These are phyloP conservation scores for Tetragnatha montana DNA, from an alignment of 2,888 invertebrate species.

Conservation along the genomic window DNA sequence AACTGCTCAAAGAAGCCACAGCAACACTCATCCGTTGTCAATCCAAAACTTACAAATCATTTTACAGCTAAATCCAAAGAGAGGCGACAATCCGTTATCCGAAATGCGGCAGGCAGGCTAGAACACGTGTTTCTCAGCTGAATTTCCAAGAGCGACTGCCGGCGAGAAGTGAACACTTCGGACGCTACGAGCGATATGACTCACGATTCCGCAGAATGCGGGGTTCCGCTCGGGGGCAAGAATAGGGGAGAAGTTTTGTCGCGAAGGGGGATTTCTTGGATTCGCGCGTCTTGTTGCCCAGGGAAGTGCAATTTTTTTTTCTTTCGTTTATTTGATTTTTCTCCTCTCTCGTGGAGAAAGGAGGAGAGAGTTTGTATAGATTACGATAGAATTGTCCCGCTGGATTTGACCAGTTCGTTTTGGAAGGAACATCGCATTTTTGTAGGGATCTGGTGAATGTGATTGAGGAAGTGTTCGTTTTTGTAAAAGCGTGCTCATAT, in stretches of 20 bases:
- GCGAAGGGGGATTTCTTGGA: conserved; percentile 8
- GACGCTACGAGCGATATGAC: conserved; percentile 17
- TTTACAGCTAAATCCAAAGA: conserved; percentile 11
- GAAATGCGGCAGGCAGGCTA: not conserved
- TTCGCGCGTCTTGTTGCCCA: not conserved
- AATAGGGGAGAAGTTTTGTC: not conserved
- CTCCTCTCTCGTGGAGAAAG: not conserved
- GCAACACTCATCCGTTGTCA: conserved; percentile 51
- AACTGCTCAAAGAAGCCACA: not conserved
- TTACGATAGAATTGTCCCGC: not conserved
- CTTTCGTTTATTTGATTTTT: not conserved
- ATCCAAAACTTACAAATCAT: conserved; percentile 58
- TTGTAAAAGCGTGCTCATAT: too few relatives aligned
- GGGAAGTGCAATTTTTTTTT: not conserved
- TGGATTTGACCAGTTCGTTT: not conserved
- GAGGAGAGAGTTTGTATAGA: not conserved
- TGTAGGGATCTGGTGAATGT: not conserved
- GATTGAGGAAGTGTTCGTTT: not conserved
- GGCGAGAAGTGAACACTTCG: not conserved
- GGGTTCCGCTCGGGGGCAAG: not conserved
- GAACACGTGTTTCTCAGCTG: conserved; percentile 31
- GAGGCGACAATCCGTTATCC: not conserved
- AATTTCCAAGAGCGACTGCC: not conserved
- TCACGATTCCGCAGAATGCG: conserved; percentile 3
- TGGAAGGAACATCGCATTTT: not conserved